phyloP scores from a whole-genome alignment of 1,140 invertebrate genomes.

The Holcopasites calliopsidis region DNA sequence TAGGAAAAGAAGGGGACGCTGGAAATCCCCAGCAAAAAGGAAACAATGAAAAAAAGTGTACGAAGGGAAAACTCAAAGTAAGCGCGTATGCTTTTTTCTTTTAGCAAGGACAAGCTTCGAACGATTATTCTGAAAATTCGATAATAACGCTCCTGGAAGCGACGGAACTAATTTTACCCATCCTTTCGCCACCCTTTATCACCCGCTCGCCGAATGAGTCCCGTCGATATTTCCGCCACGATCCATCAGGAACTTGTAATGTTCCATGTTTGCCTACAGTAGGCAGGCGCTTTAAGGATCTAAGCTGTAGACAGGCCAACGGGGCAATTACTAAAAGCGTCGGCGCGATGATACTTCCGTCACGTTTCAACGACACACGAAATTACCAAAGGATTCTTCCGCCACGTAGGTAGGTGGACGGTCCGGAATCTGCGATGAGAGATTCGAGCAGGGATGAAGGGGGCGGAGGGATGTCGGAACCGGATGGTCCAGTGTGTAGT shows the following conservation, averaged over 20 bases:
- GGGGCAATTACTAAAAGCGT: slow-evolving; percentile 49
- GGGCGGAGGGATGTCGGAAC: neutral
- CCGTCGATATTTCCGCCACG: slow-evolving; percentile 39
- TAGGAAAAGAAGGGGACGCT: neutral
- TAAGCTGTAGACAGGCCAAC: slow-evolving; percentile 51
- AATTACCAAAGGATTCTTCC: slow-evolving; percentile 51
- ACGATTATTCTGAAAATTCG: slow-evolving; percentile 65
- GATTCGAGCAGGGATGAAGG: neutral
- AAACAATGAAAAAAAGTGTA: neutral
- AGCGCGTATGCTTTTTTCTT: slow-evolving; percentile 45
- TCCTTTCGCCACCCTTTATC: neutral
- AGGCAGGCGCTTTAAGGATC: too few species aligned
- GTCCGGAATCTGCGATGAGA: slow-evolving; percentile 21
- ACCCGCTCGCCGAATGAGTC: neutral
- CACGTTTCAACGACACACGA: slow-evolving; percentile 48
- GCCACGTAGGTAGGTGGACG: slow-evolving; percentile 26
- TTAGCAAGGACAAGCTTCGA: slow-evolving; percentile 48
- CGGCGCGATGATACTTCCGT: slow-evolving; percentile 53
- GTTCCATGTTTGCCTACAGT: too few species aligned
- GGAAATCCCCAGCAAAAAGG: too few species aligned
- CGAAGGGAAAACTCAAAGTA: neutral
- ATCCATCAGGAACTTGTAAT: too few species aligned
- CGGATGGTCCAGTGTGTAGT: slow-evolving; percentile 14
- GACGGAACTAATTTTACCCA: slow-evolving; percentile 42
- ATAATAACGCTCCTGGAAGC: slow-evolving; percentile 52